Evolutionary conservation across 92 coral and sea anemone genomes (phyloP), one percentile per base, ranked within the genome.

Genomic region (Parazoanthus darwini): DNA sequence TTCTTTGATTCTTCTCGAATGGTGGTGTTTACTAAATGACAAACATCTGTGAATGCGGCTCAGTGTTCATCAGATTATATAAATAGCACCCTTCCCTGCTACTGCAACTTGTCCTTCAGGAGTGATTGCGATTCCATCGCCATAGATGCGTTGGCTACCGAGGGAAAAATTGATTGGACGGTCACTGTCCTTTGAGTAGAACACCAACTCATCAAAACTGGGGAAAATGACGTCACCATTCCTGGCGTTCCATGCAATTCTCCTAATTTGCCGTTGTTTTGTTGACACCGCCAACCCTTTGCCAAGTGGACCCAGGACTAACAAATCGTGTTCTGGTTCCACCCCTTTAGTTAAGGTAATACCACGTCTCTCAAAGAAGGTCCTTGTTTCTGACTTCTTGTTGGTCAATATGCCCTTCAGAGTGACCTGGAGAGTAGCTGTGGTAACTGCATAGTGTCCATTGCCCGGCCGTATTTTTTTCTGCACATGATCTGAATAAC

Each of bases 241-340:
- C 51, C n/a, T 79, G 35, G 83, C 37, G 54, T 79, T 79, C 83
- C 83, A 79, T 10, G 83, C 42, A 79, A 79, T 79, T 18, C 70
- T 51, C 43, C 51, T 8, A 26, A 38, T 51, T 8, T 5, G 0
- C 0, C 1, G 4, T n/a, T 3, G 0, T 23, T 7, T 6, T 18
- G 46, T 76, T 20, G 25, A 23, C n/a, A 81, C 51, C 44, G 85
- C 39, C 54, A 81, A 8, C 44, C 73, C 85, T 36, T 58, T 81
- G 14, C 85, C 72, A 26, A 35, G 56, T 6, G 85, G 85, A 4
- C 85, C 85, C 18, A 81, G 85, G 43, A 81, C 33, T 29, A 81
- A 56, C 4, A 59, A 16, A 9, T 81, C 85, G 48, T 81, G 48
- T 6, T 20, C 18, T 63, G 39, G 50, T 20, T 81, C 33, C 26